Evolutionary conservation across 2,888 invertebrate species (phyloP), one percentile per base, ranked within the genome.

Genomic region (Xestia ashworthii): DNA sequence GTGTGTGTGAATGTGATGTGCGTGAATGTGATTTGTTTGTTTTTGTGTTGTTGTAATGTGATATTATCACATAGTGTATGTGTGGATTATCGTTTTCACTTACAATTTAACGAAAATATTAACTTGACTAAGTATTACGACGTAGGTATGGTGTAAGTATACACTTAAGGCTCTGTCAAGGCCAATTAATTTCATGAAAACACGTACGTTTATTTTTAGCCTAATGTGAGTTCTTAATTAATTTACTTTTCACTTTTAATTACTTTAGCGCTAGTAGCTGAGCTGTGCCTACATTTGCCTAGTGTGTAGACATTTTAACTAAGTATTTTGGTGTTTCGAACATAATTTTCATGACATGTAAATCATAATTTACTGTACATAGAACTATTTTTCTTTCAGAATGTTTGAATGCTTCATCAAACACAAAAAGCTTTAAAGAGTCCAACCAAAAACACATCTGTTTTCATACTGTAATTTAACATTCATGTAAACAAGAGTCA

Each of bases 181-280:
- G 55, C 16, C 58, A 79, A 75, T 75, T 66, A 75, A 53, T 60
- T 62, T 50, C 22, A 74, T 75, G 22, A 50, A 82, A 74, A 46
- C 16, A 50, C 12, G 32, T 58, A 32, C 44, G 44, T 74, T 58
- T 75, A 82, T 79, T 82, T 78, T 74, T 58, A 58, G 77, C 82
- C 11, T 50, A 58, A 66, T 76, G 55, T 76, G 22, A 82, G 62
- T 50, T 82, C 55, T 76, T 68, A 69, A 82, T 76, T 77, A 50
- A 58, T 53, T 67, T 32, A 62, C 22, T 64, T 76, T 55, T 19
- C 53, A 11, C 32, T 82, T 82, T 82, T 76, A 82, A 80, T 82
- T 64, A 82, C 32, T 68, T 50, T 19, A 69, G 41, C 38, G 25
- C 22, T 76, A n/a, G 32, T 58, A n/a, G 22, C 25, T 3, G 32